Evolutionary conservation across 2,888 invertebrate genomes (phyloP).

Genomic region (Zhuqinia jingwanae): DNA sequence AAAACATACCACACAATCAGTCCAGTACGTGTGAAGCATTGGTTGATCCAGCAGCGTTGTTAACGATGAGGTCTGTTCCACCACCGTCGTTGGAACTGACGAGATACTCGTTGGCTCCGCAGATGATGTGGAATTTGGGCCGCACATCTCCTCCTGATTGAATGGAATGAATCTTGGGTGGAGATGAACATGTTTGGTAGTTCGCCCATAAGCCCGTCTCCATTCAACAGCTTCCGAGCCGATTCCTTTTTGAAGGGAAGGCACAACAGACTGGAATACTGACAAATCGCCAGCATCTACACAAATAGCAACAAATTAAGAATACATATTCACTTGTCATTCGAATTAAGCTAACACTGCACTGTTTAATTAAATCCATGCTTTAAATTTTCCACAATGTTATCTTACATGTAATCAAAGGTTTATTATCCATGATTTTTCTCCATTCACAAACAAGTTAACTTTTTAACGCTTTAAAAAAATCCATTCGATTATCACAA

Average conservation of each 20-base stretch:
- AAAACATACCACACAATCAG: conserved; percentile 91
- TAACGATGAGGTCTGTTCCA: conserved; percentile 79
- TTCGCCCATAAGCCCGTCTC: conserved; percentile 93
- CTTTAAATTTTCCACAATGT: too few species aligned
- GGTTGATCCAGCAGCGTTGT: conserved; percentile 89
- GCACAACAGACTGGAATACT: conserved; percentile 91
- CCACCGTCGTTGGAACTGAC: conserved; percentile 4
- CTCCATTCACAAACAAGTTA: conserved; percentile 34
- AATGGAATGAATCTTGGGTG: conserved; percentile 79
- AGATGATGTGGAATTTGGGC: conserved; percentile 82
- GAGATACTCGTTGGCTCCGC: conserved; percentile 67
- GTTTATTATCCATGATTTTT: conserved; percentile 78
- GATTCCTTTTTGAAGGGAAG: conserved; percentile 88
- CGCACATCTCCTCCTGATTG: conserved; percentile 81
- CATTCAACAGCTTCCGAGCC: conserved; percentile 95
- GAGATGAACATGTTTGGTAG: conserved; percentile 91
- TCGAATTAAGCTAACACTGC: too few species aligned
- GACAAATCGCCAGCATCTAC: conserved; percentile 92
- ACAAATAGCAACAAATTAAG: not conserved
- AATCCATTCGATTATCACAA: conserved; percentile 10
- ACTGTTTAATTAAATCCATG: too few species aligned
- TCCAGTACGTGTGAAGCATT: conserved; percentile 96
- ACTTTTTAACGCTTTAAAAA: conserved; percentile 18
- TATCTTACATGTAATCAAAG: conserved; percentile 79
- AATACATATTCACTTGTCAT: too few species aligned